Evolutionary conservation across 2,888 invertebrate genomes (phyloP), one percentile per base, ranked within the genome.

Genomic region (Pachydiplax longipennis): DNA sequence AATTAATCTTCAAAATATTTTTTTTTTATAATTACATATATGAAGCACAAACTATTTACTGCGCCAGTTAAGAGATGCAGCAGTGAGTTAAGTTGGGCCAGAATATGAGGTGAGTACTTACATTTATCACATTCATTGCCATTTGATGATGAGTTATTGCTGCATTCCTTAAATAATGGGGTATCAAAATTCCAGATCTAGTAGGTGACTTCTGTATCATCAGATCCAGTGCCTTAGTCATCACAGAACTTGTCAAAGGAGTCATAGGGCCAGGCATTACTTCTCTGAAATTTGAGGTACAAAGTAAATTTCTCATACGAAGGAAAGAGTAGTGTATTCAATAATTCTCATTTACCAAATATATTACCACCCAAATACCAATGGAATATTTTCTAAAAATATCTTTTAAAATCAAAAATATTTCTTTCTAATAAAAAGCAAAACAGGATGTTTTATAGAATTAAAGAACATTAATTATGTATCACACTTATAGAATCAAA

Each of bases 201-300:
- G 90, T 12, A 22, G 92, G 31, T 18, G 92, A 91, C 90, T 93
- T 93, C 92, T 93, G 93, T 31, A 93, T 92, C 90, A 92, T 92
- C 12, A 92, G 25, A 83, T 95, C 94, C 0, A 95, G 91, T 12
- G 92, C 65, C 40, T 92, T 91, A 0, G 92, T 58, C 25, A 93
- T 81, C 0, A 95, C 91, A 91, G 95, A 95, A 6, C 94, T 92
- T 0, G 95, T 94, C 90, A 97, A 93, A 0, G 96, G 95, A 5
- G 96, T 95, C 8, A 95, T 83, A 0, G 96, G 95, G 65, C 95
- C 95, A 0, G 96, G 96, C 87, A 96, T 93, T 25, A 97, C 96
- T 94, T 96, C 95, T 80, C 95, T 95, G 93, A 44, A 81, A 90
- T 61, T 90, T 81, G 12, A 44, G 31, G 25, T 81, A 90, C 15